phyloP scores from a whole-genome alignment of 2,888 invertebrate species.

The Caenorhabditis panamensis region DNA sequence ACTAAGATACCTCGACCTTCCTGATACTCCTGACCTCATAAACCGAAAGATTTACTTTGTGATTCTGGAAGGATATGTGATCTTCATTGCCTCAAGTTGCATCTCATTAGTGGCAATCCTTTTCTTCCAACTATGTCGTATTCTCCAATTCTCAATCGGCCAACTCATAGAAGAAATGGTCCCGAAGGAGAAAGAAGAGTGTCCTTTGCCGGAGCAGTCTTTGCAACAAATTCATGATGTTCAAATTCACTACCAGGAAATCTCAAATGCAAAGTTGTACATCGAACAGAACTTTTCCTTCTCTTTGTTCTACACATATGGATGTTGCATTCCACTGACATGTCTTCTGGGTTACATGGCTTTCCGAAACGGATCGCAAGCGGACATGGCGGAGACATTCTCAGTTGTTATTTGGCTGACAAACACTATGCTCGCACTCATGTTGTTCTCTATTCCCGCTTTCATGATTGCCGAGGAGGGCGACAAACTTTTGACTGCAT shows the following conservation, averaged over 20 bases:
- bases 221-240: slow-evolving; percentile 66
- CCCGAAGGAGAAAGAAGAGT: slow-evolving; percentile 61
- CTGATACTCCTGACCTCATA: slow-evolving; percentile 67
- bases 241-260: slow-evolving; percentile 67
- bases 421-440: slow-evolving; percentile 65
- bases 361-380: slow-evolving; percentile 53
- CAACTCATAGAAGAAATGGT: slow-evolving; percentile 63
- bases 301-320: slow-evolving; percentile 66
- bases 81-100: slow-evolving; percentile 59
- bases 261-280: slow-evolving; percentile 63
- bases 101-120: slow-evolving; percentile 58
- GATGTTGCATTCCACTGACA: slow-evolving; percentile 65
- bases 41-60: slow-evolving; percentile 61
- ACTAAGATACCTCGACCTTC: slow-evolving; percentile 60
- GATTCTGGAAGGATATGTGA: slow-evolving; percentile 67
- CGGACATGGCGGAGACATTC: slow-evolving; percentile 65
- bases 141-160: slow-evolving; percentile 48
- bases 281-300: slow-evolving; percentile 67
- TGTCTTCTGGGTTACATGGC: slow-evolving; percentile 62
- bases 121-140: slow-evolving; percentile 58
- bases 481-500: slow-evolving; percentile 67
- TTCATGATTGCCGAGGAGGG: slow-evolving; percentile 73
- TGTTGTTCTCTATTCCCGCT: slow-evolving; percentile 70
- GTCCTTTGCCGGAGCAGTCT: slow-evolving; percentile 64
- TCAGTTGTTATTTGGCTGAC: slow-evolving; percentile 67